A percentile compares a stretch with the other conserved stretches of the same genome.
Evolutionary conservation across 2,888 invertebrate genomes (phyloP).

Genomic region (Drosophila longiperda): DNA sequence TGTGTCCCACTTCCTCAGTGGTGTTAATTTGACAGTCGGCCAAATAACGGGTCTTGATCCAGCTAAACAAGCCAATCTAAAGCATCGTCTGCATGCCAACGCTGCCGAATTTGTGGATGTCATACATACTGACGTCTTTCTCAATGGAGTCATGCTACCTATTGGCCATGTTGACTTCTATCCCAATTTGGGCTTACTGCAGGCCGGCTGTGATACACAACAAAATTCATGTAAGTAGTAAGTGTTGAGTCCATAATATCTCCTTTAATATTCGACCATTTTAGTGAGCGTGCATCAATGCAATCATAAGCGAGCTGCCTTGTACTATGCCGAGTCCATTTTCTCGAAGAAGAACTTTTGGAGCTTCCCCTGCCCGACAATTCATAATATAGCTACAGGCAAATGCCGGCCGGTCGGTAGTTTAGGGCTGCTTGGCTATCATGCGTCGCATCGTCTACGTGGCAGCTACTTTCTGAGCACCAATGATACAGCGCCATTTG

Average conservation of each 20-base stretch:
- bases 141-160: constrained; percentile 86
- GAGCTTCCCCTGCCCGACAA: constrained; percentile 83
- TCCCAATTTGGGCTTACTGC: constrained; percentile 86
- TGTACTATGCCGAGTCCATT: constrained; percentile 87
- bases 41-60: constrained; percentile 88
- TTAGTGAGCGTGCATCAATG: constrained; percentile 76
- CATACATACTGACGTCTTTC: constrained; percentile 87
- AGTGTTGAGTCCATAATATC: not conserved
- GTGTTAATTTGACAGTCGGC: not conserved
- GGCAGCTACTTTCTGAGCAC: constrained; percentile 86
- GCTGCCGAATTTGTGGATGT: constrained; percentile 88
- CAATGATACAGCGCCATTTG: constrained; percentile 50
- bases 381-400: constrained; percentile 82
- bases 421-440: constrained; percentile 86
- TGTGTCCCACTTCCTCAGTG: not conserved
- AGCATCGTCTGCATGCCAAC: constrained; percentile 85
- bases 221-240: constrained; percentile 14
- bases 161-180: constrained; percentile 87
- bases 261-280: not conserved
- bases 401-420: not conserved
- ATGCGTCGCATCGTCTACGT: constrained; percentile 79
- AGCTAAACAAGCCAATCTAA: constrained; percentile 86
- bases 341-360: constrained; percentile 85
- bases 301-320: constrained; percentile 87
- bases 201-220: constrained; percentile 86